These are phyloP conservation scores for Pseudeuparius sepicola DNA, from an alignment of 2,888 invertebrate species.

Conservation along the genomic window DNA sequence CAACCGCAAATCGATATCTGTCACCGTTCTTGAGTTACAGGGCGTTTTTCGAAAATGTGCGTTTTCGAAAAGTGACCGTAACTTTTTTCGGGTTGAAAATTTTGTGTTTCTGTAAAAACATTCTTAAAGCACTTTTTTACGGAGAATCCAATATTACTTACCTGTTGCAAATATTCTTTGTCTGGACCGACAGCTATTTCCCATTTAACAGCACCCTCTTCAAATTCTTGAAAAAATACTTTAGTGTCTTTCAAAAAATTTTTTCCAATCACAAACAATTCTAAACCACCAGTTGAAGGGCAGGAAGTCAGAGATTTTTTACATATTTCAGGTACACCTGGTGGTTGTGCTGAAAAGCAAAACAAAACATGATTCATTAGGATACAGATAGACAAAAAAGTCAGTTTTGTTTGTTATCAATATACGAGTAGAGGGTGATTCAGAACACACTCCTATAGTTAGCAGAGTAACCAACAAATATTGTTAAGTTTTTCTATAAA, in stretches of 20 bases:
- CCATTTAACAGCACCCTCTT: constrained; percentile 55
- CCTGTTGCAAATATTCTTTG: constrained; percentile 83
- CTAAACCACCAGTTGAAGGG: constrained; percentile 69
- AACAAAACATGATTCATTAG: no score
- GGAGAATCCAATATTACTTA: constrained; percentile 31
- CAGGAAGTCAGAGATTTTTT: constrained; percentile 78
- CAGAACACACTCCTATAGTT: no score
- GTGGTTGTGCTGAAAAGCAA: constrained; percentile 66
- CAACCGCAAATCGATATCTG: no score
- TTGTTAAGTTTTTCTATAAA: no score
- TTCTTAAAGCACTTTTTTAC: no score
- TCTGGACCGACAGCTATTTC: constrained; percentile 76
- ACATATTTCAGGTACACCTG: constrained; percentile 85
- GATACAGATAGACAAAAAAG: background rate
- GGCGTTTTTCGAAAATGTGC: no score
- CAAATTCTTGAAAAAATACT: constrained; percentile 61
- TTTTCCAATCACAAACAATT: constrained; percentile 81
- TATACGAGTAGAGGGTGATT: no score
- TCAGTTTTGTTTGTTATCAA: background rate
- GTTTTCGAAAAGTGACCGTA: no score
- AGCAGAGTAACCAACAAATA: no score
- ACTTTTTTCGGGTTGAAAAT: no score
- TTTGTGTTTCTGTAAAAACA: no score
- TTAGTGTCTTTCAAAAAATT: constrained; percentile 86
- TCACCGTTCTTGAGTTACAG: no score